Base-by-base conservation (phyloP, 2,888 invertebrate genomes). In the Tetheella fluctuosa region DNA sequence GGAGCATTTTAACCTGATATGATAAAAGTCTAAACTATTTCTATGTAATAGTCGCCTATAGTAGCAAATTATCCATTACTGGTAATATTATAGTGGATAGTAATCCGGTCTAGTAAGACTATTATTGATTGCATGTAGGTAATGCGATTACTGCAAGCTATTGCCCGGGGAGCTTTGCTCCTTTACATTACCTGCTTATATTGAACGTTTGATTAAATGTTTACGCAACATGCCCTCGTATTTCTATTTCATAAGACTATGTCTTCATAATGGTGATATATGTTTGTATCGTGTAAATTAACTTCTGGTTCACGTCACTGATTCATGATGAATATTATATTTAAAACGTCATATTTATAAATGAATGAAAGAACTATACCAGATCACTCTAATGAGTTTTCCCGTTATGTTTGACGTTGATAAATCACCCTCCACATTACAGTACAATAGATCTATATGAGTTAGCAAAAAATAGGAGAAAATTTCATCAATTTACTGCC, bases 61-160 rank as follows among this genome's bases (percentile, higher is more conserved):
- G 17, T 3, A 62, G 61, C 63, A 64, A 13, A 70, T 67, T 69
- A 67, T 58, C 66, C 64, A 63, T 64, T 54, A 59, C 59, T 56
- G 54, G 57, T 61, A 13, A 34, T 13, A 34, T 54, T 61, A n/a
- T 60, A 66, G 69, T 69, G 66, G 76, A 77, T 80, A 77, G 69
- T 85, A 84, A 86, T 86, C 84, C 85, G 75, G 76, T 80, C 75
- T 80, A 79, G 80, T 74, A 55, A 34, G 34, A 20, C 23, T 34
- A 73, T 76, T 85, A 86, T 86, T 82, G 85, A 86, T 85, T 83
- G 80, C 77, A 80, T 78, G 79, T 75, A 76, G 76, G 76, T 86
- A 90, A 90, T 89, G 77, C 86, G 88, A 89, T 90, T 90, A 89
- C 76, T 68, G 65, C 75, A 70, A 83, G 79, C 77, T 80, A 81